A percentile compares a stretch with the other conserved stretches of the same genome.
Conservation (phyloP, 2,797 vertebrate species). For the Allobates femoralis region DNA sequence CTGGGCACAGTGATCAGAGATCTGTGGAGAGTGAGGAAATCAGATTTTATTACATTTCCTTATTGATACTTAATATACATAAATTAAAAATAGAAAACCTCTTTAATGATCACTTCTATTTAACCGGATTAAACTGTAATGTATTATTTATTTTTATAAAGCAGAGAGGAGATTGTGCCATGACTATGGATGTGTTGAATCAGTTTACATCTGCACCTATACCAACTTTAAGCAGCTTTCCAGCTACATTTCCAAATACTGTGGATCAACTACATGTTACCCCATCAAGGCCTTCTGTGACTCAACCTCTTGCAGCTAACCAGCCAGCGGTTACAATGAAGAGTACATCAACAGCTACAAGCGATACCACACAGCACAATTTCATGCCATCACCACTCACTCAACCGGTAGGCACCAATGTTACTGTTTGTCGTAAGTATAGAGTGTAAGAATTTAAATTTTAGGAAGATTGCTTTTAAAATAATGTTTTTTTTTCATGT, state of each 20-base stretch:
- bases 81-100: no score
- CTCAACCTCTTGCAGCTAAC: slow-evolving; percentile 80
- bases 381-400: slow-evolving; percentile 76
- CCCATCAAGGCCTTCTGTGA: slow-evolving; percentile 72
- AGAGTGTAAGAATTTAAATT: not conserved
- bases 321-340: slow-evolving; percentile 81
- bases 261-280: slow-evolving; percentile 85
- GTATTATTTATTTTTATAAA: not conserved
- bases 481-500: no score
- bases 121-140: not conserved
- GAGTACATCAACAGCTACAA: slow-evolving; percentile 70
- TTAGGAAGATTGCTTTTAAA: not conserved
- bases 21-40: no score
- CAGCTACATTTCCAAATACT: slow-evolving; percentile 81
- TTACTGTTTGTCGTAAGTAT: not conserved
- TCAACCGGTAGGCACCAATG: slow-evolving; percentile 70
- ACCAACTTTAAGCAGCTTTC: slow-evolving; percentile 87
- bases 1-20: no score
- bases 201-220: slow-evolving; percentile 93
- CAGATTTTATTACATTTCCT: no score
- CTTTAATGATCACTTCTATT: no score
- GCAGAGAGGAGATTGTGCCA: slow-evolving; percentile 89
- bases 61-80: no score
- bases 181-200: slow-evolving; percentile 90
- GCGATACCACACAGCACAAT: slow-evolving; percentile 68